Percentiles rank a stretch among this genome's conserved stretches.
These are phyloP conservation scores for Myodes glareolus DNA, from an alignment of 2,113 vertebrate species.

Conservation along the genomic window DNA sequence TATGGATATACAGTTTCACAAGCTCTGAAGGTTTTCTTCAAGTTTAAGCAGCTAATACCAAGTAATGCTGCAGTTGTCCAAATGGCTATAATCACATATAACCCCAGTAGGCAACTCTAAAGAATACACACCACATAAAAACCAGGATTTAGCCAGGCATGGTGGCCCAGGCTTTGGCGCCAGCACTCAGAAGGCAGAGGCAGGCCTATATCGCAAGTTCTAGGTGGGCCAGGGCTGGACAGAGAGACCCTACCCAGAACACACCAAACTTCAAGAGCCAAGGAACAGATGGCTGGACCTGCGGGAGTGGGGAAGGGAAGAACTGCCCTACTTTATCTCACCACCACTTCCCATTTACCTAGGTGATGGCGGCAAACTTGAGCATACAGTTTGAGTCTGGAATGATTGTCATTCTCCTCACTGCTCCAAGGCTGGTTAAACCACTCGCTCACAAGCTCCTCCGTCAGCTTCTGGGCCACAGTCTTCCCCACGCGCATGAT, in stretches of 20 bases:
- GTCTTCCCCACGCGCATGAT: conserved; percentile 92
- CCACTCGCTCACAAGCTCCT: conserved; percentile 94
- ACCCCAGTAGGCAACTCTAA: conserved; percentile 14
- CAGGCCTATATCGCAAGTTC: not conserved
- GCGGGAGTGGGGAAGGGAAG: not conserved
- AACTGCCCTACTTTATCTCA: not conserved
- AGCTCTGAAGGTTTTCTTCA: conserved; percentile 1
- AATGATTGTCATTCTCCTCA: conserved; percentile 95
- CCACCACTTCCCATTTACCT: conserved; percentile 85
- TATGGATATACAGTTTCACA: not conserved
- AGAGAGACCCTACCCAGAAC: not conserved
- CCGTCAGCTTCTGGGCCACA: conserved; percentile 88
- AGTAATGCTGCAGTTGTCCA: not conserved
- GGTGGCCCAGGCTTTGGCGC: not conserved
- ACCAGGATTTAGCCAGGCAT: not conserved
- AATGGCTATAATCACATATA: not conserved
- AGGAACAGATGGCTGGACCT: not conserved
- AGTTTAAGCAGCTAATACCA: conserved; percentile 21
- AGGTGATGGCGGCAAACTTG: conserved; percentile 95
- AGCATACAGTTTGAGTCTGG: conserved; percentile 95
- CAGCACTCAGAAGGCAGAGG: not conserved
- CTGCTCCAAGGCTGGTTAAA: conserved; percentile 93
- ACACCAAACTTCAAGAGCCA: not conserved
- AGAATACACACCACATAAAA: not conserved
- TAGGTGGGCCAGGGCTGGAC: not conserved